Evolutionary conservation across 2,888 invertebrate genomes (phyloP), one percentile per base, ranked within the genome.

Genomic region (Peribatodes rhomboidaria): DNA sequence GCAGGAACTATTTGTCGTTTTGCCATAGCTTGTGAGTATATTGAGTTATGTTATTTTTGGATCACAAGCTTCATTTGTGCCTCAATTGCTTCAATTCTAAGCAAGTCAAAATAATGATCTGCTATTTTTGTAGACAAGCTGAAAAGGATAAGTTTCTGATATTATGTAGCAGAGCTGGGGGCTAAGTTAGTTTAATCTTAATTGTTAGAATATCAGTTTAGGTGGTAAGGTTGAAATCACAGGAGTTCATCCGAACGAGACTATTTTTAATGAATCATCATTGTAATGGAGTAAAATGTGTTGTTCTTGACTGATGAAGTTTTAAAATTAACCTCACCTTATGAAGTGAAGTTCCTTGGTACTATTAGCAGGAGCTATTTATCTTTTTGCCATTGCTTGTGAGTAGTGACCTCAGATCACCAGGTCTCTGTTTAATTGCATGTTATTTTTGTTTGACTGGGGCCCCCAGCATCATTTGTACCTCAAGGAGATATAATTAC

Each of bases 181-280:
- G 18, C 4, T 16, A 31, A 39, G n/a, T n/a, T n/a, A n/a, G n/a
- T n/a, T n/a, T n/a, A 7, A 35, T 14, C 39, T n/a, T 4, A n/a
- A 16, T 44, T 33, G 46, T 20, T 57, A 33, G 7, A 37, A 42
- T 39, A 44, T 65, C 63, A 64, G 61, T 61, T 22, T 10, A 53
- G 39, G 59, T 62, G 56, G 65, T 60, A 59, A 52, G 31, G 47
- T 59, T 64, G 35, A 64, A 55, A 72, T 72, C 72, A 72, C 39
- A 50, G 13, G 50, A 37, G 6, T 50, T 72, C 72, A 72, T 64
- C 54, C 64, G 64, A 64, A 64, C 64, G 63, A 63, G 63, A 63
- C 63, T 57, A 39, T 13, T 53, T 10, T 44, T 47, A 16, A 2
- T 20, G 2, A 58, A 54, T 58, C 58, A 63, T 63, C 63, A 63